Evolutionary conservation across 92 coral and sea anemone species (phyloP), one percentile per base, ranked within the genome.

Genomic region (Palythoa grandiflora): DNA sequence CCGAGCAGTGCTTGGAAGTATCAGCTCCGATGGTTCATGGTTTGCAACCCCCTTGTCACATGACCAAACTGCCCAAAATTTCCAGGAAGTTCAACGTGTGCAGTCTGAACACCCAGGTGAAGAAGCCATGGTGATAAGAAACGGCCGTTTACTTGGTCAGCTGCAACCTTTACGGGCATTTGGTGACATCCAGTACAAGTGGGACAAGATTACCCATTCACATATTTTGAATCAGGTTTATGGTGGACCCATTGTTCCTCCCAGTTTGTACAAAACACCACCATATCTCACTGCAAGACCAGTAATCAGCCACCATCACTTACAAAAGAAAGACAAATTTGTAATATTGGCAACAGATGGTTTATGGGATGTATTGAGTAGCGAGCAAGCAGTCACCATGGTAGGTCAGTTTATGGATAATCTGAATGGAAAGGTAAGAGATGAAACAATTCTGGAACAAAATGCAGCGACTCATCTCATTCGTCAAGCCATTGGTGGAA

Each of bases 241-340:
- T 79, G 98, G 98, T 48, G 98, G 99, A 13, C 97, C 95, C 21
- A 94, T 97, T 35, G 94, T 97, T 40, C 98, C 99, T 40, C 97
- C 97, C 19, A 90, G 89, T 68, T 38, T 95, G 85, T 97, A 97
- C 88, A 96, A 86, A 71, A 86, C 98, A 17, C 99, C 99, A 13
- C 99, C 99, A 2, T 97, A 97, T 72, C 96, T 97, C 9, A 97
- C 99, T 73, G 99, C 99, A 55, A 94, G 90, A 79, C 99, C 99
- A 51, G 98, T 95, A 75, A 88, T 94, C 70, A 91, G 96, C 4
- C 93, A 91, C 65, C 98, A 92, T 80, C 93, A 83, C 19, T 68
- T 97, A 38, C 89, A 91, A 50, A 70, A 79, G 28, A 87, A 91
- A 40, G 99, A 97, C 89, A 95, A 94, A 87, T 97, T 97, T 71